Conservation (phyloP, 2,113 vertebrate species). For the Buteo buteo region DNA sequence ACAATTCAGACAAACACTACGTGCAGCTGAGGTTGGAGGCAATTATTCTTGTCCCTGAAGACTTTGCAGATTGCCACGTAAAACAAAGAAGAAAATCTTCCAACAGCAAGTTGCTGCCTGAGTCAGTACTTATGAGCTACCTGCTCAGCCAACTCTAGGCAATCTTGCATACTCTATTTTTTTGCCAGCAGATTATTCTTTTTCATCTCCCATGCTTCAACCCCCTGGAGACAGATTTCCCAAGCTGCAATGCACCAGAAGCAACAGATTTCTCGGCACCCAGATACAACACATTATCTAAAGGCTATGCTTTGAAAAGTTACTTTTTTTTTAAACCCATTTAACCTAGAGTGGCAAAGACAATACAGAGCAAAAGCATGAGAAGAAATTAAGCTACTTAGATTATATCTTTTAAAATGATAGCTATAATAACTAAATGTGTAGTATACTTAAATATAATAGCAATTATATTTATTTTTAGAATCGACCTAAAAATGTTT, state of each 20-base stretch:
- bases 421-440: neutral
- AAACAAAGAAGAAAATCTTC: neutral
- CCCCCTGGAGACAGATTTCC: neutral
- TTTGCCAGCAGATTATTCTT: neutral
- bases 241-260: neutral
- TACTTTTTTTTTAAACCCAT: neutral
- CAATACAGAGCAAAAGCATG: neutral
- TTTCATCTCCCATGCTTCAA: neutral
- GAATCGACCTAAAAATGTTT: neutral
- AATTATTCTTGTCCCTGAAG: neutral
- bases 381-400: neutral
- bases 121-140: neutral
- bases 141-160: neutral
- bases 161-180: neutral
- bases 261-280: neutral
- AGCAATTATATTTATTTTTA: neutral
- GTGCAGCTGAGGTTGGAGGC: neutral
- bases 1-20: neutral
- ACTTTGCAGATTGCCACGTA: neutral
- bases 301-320: neutral
- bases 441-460: neutral
- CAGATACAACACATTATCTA: neutral
- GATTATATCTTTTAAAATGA: neutral
- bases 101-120: constrained; percentile 18
- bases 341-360: neutral